Conservation (phyloP, 1,140 invertebrate genomes). For the Drosophila tristis region DNA sequence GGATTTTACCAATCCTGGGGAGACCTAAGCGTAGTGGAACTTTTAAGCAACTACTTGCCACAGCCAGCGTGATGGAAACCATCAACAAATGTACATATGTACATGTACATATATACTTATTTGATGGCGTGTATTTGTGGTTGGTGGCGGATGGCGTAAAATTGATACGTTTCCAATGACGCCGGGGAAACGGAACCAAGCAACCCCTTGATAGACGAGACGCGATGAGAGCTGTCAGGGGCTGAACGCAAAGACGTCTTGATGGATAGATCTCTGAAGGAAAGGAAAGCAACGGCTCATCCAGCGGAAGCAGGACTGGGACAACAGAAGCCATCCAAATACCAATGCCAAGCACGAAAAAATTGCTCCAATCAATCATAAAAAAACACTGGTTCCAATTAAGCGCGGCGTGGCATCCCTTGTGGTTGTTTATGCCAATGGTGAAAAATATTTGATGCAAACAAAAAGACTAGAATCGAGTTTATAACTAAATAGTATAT, state of each 20-base stretch:
- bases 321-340: conserved; percentile 10
- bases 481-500: too few species aligned
- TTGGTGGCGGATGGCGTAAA: neutral
- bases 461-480: too few species aligned
- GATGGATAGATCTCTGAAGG: conserved; percentile 41
- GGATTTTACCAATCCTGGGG: too few species aligned
- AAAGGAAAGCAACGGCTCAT: neutral
- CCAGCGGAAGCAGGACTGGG: neutral
- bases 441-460: too few species aligned
- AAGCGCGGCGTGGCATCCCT: neutral
- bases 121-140: neutral
- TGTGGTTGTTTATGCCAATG: too few species aligned
- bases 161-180: conserved; percentile 9
- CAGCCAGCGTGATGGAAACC: too few species aligned
- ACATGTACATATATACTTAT: neutral
- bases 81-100: neutral
- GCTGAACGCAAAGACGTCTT: conserved; percentile 14
- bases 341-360: conserved; percentile 31
- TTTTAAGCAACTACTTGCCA: too few species aligned
- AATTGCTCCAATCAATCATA: conserved; percentile 55
- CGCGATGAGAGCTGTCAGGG: conserved; percentile 42
- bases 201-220: conserved; percentile 4
- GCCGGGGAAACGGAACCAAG: neutral
- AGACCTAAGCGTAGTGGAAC: too few species aligned
- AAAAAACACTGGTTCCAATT: conserved; percentile 21